Base-by-base conservation (phyloP, 2,113 vertebrate genomes). In the Rhinopomastus cyanomelas region DNA sequence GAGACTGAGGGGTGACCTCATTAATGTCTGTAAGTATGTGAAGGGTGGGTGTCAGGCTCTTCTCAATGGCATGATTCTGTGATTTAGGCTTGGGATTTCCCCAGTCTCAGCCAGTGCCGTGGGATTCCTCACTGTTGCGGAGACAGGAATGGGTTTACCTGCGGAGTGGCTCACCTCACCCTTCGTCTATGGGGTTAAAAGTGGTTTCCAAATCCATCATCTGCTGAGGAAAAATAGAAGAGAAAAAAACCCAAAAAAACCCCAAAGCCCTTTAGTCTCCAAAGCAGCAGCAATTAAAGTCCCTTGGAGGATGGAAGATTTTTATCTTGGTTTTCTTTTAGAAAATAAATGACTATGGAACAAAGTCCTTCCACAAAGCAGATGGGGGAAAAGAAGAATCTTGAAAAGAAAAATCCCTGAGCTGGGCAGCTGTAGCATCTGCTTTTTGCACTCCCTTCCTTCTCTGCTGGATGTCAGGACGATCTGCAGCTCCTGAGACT, bases 381-480 rank as follows among this genome's bases (percentile, higher is more conserved):
- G 52, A 51, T 9, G 12, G 30, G 25, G 29, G 22, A 36, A 48
- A 67, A 87, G 68, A 26, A 42, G 22, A 17, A 62, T 51, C 8
- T 18, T 22, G 29, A 36, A 30, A 76, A 62, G 61, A 48, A 7
- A 16, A 62, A 37, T 6, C 18, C 26, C 26, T 2, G 44, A 25
- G 16, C 9, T 1, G 0, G 3, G 39, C 8, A 34, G 37, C 68
- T 32, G 80, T 2, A 0, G 68, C 13, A 20, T 69, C 32, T 22
- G 57, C 25, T 39, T 25, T 9, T 15, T 5, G 37, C 4, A 17
- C 37, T 61, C 26, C 22, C n/a, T 44, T 25, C 48, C 14, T 9
- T 17, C 16, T 34, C 26, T 16, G 66, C 44, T 6, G 21, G 46
- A 17, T 7, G 5, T 21, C 53, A 12, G 16, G 66, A 67, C 6